phyloP scores from a whole-genome alignment of 2,113 vertebrate genomes.

The Nyctibius bracteatus region DNA sequence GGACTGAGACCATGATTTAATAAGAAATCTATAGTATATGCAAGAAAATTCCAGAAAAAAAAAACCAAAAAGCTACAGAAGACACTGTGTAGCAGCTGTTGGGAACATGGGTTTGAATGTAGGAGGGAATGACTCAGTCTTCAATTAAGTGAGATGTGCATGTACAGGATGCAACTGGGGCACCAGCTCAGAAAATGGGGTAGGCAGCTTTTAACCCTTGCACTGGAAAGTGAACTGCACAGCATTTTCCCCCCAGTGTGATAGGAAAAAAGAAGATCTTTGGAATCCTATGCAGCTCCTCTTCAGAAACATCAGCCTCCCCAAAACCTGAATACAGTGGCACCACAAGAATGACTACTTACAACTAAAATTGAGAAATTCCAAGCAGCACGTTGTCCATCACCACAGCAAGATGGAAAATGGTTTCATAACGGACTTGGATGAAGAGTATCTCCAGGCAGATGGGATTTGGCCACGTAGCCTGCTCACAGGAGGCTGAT shows the following conservation, averaged over 20 bases:
- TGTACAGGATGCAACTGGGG: neutral
- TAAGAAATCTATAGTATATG: neutral
- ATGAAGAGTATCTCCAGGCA: neutral
- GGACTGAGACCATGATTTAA: neutral
- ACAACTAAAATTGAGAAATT: neutral
- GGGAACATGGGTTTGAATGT: neutral
- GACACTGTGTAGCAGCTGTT: neutral
- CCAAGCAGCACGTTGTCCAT: neutral
- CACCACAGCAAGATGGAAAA: neutral
- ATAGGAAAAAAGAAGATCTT: neutral
- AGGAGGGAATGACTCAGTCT: slow-evolving; percentile 32
- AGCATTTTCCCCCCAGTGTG: rapidly evolving
- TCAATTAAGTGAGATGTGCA: neutral
- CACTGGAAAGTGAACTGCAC: neutral
- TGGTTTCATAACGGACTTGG: neutral
- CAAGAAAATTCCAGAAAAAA: neutral
- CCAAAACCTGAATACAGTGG: neutral
- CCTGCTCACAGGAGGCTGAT: neutral
- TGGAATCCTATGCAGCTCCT: neutral
- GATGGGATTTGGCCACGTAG: neutral
- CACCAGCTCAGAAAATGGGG: neutral
- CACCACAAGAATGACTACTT: neutral
- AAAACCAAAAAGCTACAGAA: neutral
- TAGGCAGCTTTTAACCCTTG: neutral
- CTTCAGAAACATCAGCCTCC: neutral